Evolutionary conservation across 1,140 invertebrate genomes (phyloP).

Genomic region (Drosophila burlai): DNA sequence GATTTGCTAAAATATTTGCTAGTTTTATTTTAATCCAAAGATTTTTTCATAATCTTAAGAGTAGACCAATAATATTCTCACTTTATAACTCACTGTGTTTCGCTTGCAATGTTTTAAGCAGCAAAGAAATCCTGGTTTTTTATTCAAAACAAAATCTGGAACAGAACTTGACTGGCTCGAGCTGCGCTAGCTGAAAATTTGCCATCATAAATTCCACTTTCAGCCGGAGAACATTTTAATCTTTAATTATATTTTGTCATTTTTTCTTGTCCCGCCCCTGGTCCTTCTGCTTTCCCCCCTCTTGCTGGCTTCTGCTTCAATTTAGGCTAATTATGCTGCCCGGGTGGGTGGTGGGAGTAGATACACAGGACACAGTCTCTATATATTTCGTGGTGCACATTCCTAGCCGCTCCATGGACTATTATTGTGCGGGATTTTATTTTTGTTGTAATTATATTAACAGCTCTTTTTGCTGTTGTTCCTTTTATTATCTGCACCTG

Average conservation of each 20-base stretch:
- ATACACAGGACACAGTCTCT: slow-evolving; percentile 12
- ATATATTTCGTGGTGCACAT: slow-evolving; percentile 58
- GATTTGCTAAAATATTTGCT: background rate
- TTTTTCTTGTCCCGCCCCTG: slow-evolving; percentile 29
- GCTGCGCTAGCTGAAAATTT: slow-evolving; percentile 4
- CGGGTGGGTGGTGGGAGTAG: slow-evolving; percentile 11
- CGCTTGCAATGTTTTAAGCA: background rate
- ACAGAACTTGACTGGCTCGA: background rate
- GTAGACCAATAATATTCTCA: too few species aligned
- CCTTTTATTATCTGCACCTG: slow-evolving; percentile 67
- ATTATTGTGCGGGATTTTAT: slow-evolving; percentile 27
- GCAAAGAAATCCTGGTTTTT: background rate
- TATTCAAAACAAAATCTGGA: background rate
- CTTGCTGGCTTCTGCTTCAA: slow-evolving; percentile 37
- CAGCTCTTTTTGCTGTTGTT: slow-evolving; percentile 38
- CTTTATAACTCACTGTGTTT: too few species aligned
- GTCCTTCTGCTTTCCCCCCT: background rate
- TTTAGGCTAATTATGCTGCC: slow-evolving; percentile 76
- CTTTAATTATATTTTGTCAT: slow-evolving; percentile 67
- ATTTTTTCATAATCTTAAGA: too few species aligned
- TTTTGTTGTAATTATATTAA: slow-evolving; percentile 59
- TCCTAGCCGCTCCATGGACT: slow-evolving; percentile 51
- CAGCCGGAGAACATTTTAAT: slow-evolving; percentile 51
- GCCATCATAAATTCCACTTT: slow-evolving; percentile 39
- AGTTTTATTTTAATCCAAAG: too few species aligned